Evolutionary conservation across 2,888 invertebrate species (phyloP).

Genomic region (Zaprionus lineosus): DNA sequence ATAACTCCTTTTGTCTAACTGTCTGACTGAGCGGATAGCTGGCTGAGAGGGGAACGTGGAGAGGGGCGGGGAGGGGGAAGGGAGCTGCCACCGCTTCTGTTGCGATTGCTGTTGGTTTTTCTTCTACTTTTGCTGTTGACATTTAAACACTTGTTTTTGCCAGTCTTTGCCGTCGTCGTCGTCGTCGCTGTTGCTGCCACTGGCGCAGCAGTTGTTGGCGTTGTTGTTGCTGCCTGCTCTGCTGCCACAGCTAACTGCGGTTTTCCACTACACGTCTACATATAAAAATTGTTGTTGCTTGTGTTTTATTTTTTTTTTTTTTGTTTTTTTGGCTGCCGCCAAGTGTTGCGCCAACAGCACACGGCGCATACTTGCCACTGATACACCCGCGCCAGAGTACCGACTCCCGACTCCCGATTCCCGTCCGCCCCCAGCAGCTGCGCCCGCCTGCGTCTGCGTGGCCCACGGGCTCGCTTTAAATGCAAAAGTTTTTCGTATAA

Average conservation of each 20-base stretch:
- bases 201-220: not conserved
- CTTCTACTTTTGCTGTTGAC: slow-evolving; percentile 67
- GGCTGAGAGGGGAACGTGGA: too few species aligned
- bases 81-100: not conserved
- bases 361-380: slow-evolving; percentile 31
- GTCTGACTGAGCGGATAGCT: too few species aligned
- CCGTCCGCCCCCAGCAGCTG: slow-evolving; percentile 18
- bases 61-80: too few species aligned
- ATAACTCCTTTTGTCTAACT: slow-evolving; percentile 49
- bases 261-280: slow-evolving; percentile 56
- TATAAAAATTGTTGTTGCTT: slow-evolving; percentile 40
- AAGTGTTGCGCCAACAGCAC: slow-evolving; percentile 76
- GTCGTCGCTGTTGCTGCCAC: not conserved
- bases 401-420: too few species aligned
- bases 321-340: slow-evolving; percentile 43
- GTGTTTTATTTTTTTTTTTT: slow-evolving; percentile 13
- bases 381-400: slow-evolving; percentile 1
- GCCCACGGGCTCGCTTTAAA: slow-evolving; percentile 50
- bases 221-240: not conserved
- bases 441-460: not conserved
- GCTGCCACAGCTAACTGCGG: slow-evolving; percentile 35
- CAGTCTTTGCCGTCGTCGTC: not conserved
- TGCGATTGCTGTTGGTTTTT: slow-evolving; percentile 55
- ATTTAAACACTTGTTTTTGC: slow-evolving; percentile 74
- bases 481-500: slow-evolving; percentile 78